phyloP scores from a whole-genome alignment of 2,113 vertebrate genomes.

The Apus apus region DNA sequence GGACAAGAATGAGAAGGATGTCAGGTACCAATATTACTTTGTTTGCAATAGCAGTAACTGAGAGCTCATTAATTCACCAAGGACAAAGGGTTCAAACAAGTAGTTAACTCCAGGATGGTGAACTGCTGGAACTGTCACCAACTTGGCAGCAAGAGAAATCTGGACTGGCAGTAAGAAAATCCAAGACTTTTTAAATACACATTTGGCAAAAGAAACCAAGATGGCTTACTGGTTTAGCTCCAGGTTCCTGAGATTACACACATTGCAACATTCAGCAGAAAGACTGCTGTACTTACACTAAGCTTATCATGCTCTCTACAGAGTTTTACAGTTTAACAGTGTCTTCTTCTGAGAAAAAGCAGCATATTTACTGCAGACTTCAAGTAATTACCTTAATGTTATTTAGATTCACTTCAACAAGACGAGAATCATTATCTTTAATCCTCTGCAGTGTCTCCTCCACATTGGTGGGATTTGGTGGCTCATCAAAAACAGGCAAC shows the following conservation, averaged over 20 bases:
- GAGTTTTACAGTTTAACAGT: neutral
- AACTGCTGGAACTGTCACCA: neutral
- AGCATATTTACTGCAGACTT: neutral
- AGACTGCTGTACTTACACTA: neutral
- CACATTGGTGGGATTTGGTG: constrained; percentile 96
- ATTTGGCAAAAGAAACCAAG: constrained; percentile 3
- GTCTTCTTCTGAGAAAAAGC: neutral
- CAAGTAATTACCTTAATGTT: constrained; percentile 89
- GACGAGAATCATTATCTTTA: constrained; percentile 85
- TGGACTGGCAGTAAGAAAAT: neutral
- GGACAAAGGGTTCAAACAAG: neutral
- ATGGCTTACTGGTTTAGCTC: neutral
- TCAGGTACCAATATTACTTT: neutral
- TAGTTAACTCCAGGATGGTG: neutral
- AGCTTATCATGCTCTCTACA: neutral
- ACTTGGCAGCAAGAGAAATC: constrained; percentile 15
- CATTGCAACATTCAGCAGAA: neutral
- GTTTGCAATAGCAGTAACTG: neutral
- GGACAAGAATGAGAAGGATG: neutral
- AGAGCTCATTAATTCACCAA: neutral
- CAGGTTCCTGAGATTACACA: neutral
- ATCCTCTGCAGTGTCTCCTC: constrained; percentile 93
- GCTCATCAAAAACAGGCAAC: constrained; percentile 92
- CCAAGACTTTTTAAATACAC: neutral
- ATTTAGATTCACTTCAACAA: constrained; percentile 95